Conservation (phyloP, 2,113 vertebrate genomes). For the Mesembrinibis cayennensis region DNA sequence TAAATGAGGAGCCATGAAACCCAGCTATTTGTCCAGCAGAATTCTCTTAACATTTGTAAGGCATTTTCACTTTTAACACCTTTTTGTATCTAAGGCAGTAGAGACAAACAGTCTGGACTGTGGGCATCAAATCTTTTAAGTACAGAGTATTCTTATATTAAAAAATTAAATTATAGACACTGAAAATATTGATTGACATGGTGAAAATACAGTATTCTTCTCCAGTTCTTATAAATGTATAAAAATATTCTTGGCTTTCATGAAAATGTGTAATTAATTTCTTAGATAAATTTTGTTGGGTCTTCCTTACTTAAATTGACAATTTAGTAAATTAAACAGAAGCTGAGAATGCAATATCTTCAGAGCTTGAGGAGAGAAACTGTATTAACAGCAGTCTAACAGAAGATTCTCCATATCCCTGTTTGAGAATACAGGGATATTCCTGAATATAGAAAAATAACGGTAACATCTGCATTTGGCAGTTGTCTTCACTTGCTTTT, state of each 20-base stretch:
- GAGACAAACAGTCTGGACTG: too few species aligned
- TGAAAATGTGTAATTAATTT: neutral
- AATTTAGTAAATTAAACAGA: neutral
- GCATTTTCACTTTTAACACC: too few species aligned
- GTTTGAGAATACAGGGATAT: neutral
- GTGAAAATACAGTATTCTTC: too few species aligned
- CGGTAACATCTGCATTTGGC: neutral
- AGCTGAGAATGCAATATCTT: neutral
- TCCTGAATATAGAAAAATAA: neutral
- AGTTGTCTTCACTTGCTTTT: neutral
- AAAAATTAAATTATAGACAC: too few species aligned
- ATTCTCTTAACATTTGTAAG: too few species aligned
- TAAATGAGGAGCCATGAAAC: too few species aligned
- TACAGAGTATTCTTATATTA: too few species aligned
- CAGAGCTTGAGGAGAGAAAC: neutral
- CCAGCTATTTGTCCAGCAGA: too few species aligned
- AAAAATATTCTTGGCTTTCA: neutral
- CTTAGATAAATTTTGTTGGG: neutral
- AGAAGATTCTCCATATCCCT: neutral
- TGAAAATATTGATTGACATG: too few species aligned
- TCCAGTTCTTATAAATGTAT: too few species aligned
- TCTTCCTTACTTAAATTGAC: neutral
- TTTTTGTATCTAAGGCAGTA: too few species aligned
- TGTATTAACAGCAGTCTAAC: neutral
- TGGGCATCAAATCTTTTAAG: too few species aligned